A percentile compares a stretch with the other conserved stretches of the same genome.
Evolutionary conservation across 2,113 vertebrate species (phyloP).

Genomic region (Lepus americanus): DNA sequence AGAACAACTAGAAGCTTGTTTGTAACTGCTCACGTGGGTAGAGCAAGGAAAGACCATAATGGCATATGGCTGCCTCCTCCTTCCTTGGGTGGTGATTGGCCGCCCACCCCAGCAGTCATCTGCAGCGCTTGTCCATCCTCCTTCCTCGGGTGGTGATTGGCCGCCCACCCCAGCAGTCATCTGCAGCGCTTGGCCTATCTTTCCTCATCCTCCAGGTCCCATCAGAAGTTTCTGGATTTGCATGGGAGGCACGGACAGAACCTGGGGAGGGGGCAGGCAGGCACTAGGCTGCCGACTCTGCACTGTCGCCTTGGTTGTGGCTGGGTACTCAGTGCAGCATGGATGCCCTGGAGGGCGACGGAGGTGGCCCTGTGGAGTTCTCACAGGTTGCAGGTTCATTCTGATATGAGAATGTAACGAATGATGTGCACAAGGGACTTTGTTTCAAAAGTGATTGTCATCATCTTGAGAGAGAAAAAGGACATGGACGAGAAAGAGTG

Average conservation of each 20-base stretch:
- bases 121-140: neutral
- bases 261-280: neutral
- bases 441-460: slow-evolving; percentile 4
- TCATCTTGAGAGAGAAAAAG: slow-evolving; percentile 6
- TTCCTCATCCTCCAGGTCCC: neutral
- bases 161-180: fast-evolving
- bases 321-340: neutral
- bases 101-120: fast-evolving
- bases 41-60: neutral
- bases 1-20: neutral
- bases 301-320: no score
- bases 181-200: neutral
- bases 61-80: neutral
- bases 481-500: neutral
- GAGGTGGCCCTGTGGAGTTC: neutral
- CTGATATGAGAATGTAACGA: neutral
- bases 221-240: neutral
- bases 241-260: neutral
- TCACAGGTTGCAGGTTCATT: neutral
- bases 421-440: neutral
- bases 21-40: neutral
- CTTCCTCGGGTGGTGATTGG: neutral
- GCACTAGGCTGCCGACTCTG: neutral
- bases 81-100: neutral
- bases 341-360: fast-evolving